phyloP scores from a whole-genome alignment of 2,113 vertebrate genomes.

The Anhinga anhinga region DNA sequence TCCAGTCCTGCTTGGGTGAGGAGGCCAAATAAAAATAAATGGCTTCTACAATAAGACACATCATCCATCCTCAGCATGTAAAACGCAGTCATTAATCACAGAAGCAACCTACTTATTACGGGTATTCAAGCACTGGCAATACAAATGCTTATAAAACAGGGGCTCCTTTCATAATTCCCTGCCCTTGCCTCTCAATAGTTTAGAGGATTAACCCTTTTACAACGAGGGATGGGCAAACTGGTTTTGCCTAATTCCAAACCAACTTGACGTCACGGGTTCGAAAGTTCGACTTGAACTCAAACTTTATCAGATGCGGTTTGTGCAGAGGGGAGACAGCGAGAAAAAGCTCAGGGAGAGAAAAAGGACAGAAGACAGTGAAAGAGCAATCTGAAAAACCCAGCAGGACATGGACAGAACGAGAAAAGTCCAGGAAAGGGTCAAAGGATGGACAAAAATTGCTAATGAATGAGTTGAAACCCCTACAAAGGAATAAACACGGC shows the following conservation, averaged over 20 bases:
- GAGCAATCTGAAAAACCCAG: neutral
- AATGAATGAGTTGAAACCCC: neutral
- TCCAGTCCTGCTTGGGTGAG: conserved; percentile 25
- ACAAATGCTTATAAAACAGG: conserved; percentile 34
- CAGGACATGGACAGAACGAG: neutral
- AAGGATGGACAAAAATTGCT: neutral
- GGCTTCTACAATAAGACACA: conserved; percentile 14
- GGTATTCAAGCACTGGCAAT: conserved; percentile 37
- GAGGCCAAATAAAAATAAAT: conserved; percentile 22
- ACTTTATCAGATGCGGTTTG: neutral
- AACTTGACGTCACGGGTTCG: conserved; percentile 32
- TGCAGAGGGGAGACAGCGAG: neutral
- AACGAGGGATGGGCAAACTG: conserved; percentile 51
- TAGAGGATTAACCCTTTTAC: conserved; percentile 62
- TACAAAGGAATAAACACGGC: neutral
- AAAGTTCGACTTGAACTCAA: conserved; percentile 48
- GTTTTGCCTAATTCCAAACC: conserved; percentile 63
- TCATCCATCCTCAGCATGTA: neutral
- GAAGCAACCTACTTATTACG: conserved; percentile 50
- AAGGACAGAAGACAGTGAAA: neutral
- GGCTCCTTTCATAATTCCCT: conserved; percentile 33
- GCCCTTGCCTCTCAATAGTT: conserved; percentile 45
- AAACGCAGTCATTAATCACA: conserved; percentile 10
- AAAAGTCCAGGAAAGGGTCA: neutral
- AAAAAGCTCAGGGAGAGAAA: neutral